Base-by-base conservation (phyloP, 2,797 vertebrate species). In the Pelobates cultripes region DNA sequence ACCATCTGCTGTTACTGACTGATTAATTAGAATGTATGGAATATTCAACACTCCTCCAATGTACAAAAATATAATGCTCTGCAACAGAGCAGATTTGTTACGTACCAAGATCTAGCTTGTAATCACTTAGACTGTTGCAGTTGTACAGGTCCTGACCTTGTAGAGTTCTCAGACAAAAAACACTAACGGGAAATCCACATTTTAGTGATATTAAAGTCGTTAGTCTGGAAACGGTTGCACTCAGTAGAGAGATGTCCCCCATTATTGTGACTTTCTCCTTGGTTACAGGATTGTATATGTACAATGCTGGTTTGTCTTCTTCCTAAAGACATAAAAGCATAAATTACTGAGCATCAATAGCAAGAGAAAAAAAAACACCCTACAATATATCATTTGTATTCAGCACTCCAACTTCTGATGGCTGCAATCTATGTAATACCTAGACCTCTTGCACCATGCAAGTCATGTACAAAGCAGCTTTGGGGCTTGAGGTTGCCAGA, bases 101-200 rank as follows among this genome's bases (percentile, higher is more conserved):
- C 83, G 44, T 93, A 95, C 94, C 92, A 14, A 85, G 78, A 80
- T 89, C 85, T 15, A 87, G 86, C 55, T 75, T 84, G 70, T 95
- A 94, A 85, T 92, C 88, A 2, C 85, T 82, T 43, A 95, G 88
- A 3, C 13, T 79, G 85, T 94, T 96, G 89, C 94, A 94, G 89
- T 95, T 90, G 0, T 93, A 95, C 82, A 95, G 93, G 13, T 93
- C 90, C 64, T 89, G 83, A 68, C 91, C 90, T 0, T 74, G 43
- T 14, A 84, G 83, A 43, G 91, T 93, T 78, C 91, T 89, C 69
- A 95, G 89, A 76, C 91, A 92, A 85, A 94, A 95, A 78, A 89
- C 77, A 44, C 92, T 91, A 85, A 93, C 87, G 0, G 94, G 94
- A 28, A 95, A 88, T 43, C 91, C 89, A 7, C 88, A 92, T 71